Evolutionary conservation across 2,888 invertebrate genomes (phyloP).

Genomic region (Panopea generosa): DNA sequence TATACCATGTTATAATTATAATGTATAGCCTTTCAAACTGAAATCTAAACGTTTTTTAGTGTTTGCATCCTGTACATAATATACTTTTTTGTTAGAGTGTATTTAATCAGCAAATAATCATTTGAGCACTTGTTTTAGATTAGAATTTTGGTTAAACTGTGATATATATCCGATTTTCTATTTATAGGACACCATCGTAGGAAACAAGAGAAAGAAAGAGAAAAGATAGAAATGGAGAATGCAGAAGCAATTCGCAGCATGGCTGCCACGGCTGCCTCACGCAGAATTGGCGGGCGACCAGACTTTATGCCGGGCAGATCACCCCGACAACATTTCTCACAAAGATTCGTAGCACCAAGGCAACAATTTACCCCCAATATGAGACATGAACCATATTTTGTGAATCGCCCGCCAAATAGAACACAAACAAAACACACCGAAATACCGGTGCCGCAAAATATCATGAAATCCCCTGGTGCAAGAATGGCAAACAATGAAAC

Average conservation of each 20-base stretch:
- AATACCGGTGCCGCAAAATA: not conserved
- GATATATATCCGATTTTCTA: too few relatives aligned
- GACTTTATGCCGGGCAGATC: not conserved
- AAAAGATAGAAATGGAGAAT: conserved; percentile 19
- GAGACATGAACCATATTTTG: conserved; percentile 15
- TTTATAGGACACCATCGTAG: conserved; percentile 45
- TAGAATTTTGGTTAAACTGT: too few relatives aligned
- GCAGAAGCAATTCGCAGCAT: conserved; percentile 5
- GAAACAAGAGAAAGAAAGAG: conserved; percentile 46
- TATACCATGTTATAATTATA: too few relatives aligned
- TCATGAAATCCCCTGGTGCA: not conserved
- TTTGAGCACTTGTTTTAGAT: too few relatives aligned
- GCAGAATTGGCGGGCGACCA: not conserved
- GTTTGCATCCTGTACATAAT: too few relatives aligned
- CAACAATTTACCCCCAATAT: not conserved
- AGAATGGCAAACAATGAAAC: not conserved
- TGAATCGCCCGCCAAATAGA: not conserved
- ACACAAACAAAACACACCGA: not conserved
- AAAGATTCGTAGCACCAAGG: conserved; percentile 7
- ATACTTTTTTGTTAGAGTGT: too few relatives aligned
- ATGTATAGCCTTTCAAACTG: too few relatives aligned
- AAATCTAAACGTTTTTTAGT: too few relatives aligned
- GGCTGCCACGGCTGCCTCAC: not conserved
- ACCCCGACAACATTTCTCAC: conserved; percentile 5
- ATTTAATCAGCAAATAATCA: too few relatives aligned